These are phyloP conservation scores for Koerneria pararmatus DNA, from an alignment of 2,888 invertebrate genomes.

Conservation along the genomic window DNA sequence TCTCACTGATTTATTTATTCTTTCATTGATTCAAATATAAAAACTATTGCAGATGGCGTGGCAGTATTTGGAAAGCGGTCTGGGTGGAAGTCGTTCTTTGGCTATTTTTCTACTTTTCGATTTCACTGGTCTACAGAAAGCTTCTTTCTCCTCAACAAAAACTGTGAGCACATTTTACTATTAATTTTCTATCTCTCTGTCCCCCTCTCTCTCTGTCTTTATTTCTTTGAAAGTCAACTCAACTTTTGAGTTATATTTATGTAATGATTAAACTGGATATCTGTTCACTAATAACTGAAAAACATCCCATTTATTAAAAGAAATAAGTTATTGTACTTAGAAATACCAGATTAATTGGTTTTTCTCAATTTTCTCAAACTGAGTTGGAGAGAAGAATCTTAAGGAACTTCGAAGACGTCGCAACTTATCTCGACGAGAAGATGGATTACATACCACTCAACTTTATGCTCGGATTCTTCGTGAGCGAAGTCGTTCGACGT, in stretches of 20 bases:
- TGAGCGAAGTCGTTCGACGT: constrained; percentile 18
- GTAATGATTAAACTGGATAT: too few relatives aligned
- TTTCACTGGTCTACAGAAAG: constrained; percentile 40
- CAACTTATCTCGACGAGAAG: constrained; percentile 14
- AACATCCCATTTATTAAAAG: background rate
- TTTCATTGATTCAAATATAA: background rate
- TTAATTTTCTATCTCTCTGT: background rate
- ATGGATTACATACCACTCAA: constrained; percentile 16
- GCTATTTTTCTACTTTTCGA: constrained; percentile 37
- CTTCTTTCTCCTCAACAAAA: constrained; percentile 30
- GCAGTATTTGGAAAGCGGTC: constrained; percentile 51
- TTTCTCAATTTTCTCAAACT: background rate
- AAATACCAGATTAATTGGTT: background rate
- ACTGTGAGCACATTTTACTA: constrained; percentile 10
- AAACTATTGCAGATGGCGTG: constrained; percentile 37
- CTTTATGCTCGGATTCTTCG: constrained; percentile 22
- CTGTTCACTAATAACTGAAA: too few relatives aligned
- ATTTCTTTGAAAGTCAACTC: background rate
- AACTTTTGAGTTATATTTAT: too few relatives aligned
- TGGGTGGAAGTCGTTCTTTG: constrained; percentile 47
- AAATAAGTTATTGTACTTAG: background rate
- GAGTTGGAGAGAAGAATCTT: background rate
- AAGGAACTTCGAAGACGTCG: constrained; percentile 6
- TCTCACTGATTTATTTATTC: constrained; percentile 3
- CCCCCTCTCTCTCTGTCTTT: background rate